Evolutionary conservation across 2,888 invertebrate species (phyloP).

Genomic region (Thelaira solivaga): DNA sequence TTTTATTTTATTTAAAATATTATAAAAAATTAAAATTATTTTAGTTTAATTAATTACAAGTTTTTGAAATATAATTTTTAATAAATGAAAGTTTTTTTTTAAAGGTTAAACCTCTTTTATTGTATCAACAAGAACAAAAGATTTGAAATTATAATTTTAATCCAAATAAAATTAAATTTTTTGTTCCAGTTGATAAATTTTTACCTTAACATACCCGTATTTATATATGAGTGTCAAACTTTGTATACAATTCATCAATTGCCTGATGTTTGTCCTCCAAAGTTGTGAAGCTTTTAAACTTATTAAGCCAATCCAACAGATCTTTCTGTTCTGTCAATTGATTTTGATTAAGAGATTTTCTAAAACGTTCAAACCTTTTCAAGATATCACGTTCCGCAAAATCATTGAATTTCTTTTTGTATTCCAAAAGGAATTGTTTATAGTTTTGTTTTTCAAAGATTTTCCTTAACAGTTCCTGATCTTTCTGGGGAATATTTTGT

Average conservation of each 20-base stretch:
- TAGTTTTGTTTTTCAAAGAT: background rate
- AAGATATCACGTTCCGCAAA: background rate
- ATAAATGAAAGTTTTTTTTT: too few relatives aligned
- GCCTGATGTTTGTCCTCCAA: background rate
- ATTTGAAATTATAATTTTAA: too few relatives aligned
- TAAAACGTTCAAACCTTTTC: background rate
- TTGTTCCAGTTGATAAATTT: too few relatives aligned
- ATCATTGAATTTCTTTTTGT: background rate
- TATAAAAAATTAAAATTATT: too few relatives aligned
- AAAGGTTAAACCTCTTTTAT: too few relatives aligned
- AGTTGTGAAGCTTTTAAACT: background rate
- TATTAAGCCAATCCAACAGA: conserved; percentile 33
- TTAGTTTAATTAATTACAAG: too few relatives aligned
- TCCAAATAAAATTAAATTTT: too few relatives aligned
- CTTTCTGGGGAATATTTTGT: background rate
- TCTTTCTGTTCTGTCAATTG: conserved; percentile 4
- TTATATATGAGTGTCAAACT: too few relatives aligned
- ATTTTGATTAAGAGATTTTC: background rate
- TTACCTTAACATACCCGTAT: too few relatives aligned
- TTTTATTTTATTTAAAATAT: too few relatives aligned
- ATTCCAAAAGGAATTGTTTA: background rate
- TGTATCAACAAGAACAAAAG: too few relatives aligned
- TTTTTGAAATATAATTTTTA: too few relatives aligned
- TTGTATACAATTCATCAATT: background rate
- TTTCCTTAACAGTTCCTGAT: background rate